Conservation (phyloP, 2,888 invertebrate species). For the Reticulitermes lucifugus region DNA sequence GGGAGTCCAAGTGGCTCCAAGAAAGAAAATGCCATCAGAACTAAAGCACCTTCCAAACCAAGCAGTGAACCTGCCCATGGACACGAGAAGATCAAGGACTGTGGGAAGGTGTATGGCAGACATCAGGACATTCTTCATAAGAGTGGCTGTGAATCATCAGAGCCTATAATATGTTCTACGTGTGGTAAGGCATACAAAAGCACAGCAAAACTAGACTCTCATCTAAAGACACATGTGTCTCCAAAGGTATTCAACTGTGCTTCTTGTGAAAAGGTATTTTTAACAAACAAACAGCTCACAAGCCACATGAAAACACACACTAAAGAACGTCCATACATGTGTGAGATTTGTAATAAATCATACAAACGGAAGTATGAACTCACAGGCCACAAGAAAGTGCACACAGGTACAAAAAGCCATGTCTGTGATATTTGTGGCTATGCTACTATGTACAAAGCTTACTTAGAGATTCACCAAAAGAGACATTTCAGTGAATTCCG, state of each 20-base stretch:
- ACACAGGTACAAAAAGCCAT: slow-evolving; percentile 58
- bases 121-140: not conserved
- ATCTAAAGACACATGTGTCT: slow-evolving; percentile 11
- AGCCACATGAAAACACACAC: slow-evolving; percentile 52
- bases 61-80: not conserved
- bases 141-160: not conserved
- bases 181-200: slow-evolving; percentile 29
- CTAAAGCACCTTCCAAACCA: not conserved
- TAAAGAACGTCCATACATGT: slow-evolving; percentile 61
- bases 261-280: slow-evolving; percentile 42
- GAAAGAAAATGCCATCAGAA: slow-evolving; percentile 1
- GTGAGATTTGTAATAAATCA: slow-evolving; percentile 61
- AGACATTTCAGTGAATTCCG: slow-evolving; percentile 58
- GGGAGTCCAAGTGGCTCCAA: not conserved
- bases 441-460: slow-evolving; percentile 59
- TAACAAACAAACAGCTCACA: slow-evolving; percentile 40
- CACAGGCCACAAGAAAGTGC: slow-evolving; percentile 61
- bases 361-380: slow-evolving; percentile 62
- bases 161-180: not conserved
- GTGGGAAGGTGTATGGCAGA: slow-evolving; percentile 18
- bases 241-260: slow-evolving; percentile 38
- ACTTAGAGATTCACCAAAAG: slow-evolving; percentile 61
- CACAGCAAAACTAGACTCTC: slow-evolving; percentile 5
- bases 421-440: slow-evolving; percentile 59
- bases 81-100: not conserved